Conservation (phyloP, 2,113 vertebrate genomes). For the Melanerpes formicivorus region DNA sequence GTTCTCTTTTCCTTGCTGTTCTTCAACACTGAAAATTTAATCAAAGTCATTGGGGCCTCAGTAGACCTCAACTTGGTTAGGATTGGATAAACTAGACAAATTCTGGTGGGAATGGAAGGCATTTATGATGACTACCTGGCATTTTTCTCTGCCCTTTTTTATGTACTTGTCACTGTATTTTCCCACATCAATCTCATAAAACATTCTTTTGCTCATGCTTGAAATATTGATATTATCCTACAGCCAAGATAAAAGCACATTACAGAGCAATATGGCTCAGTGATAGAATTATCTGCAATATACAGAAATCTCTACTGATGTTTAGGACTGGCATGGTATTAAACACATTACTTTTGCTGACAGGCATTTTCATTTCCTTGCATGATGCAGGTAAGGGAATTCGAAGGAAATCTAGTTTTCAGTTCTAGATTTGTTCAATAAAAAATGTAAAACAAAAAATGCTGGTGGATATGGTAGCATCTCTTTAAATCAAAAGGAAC, state of each 20-base stretch:
- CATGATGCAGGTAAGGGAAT: slow-evolving; percentile 64
- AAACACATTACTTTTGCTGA: slow-evolving; percentile 84
- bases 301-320: slow-evolving; percentile 78
- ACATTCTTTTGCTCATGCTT: slow-evolving; percentile 69
- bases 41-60: slow-evolving; percentile 8
- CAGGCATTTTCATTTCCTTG: slow-evolving; percentile 78
- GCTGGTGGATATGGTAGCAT: slow-evolving; percentile 1
- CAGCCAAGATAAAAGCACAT: slow-evolving; percentile 78
- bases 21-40: slow-evolving; percentile 12
- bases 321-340: slow-evolving; percentile 77
- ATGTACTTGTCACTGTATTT: slow-evolving; percentile 72
- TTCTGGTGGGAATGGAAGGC: slow-evolving; percentile 17
- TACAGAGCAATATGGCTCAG: slow-evolving; percentile 71
- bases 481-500: slow-evolving; percentile 66
- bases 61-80: slow-evolving; percentile 5
- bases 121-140: slow-evolving; percentile 53
- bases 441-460: slow-evolving; percentile 68
- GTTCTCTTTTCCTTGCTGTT: slow-evolving; percentile 6
- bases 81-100: slow-evolving; percentile 48
- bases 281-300: slow-evolving; percentile 80
- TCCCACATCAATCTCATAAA: slow-evolving; percentile 76
- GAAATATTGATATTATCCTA: slow-evolving; percentile 78
- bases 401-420: slow-evolving; percentile 74
- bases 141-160: slow-evolving; percentile 70
- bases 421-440: slow-evolving; percentile 61